phyloP scores from a whole-genome alignment of 1,140 invertebrate genomes.

The Nebria ingens region DNA sequence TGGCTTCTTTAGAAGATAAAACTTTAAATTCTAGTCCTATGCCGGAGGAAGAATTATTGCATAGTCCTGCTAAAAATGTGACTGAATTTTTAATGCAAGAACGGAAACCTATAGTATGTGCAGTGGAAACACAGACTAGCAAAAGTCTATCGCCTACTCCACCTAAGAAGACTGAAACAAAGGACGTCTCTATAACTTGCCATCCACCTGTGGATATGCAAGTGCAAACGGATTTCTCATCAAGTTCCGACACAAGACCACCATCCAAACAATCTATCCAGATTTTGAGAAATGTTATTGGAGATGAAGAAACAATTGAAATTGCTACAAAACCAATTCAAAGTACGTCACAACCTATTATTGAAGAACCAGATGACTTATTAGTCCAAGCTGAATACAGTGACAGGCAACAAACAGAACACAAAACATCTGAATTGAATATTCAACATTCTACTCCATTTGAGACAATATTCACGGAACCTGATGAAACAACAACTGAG shows the following conservation, averaged over 20 bases:
- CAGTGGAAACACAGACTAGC: conserved; percentile 47
- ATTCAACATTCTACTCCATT: conserved; percentile 60
- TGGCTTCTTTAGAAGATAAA: conserved; percentile 40
- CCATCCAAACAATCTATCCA: conserved; percentile 53
- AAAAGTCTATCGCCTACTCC: conserved; percentile 37
- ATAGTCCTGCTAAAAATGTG: conserved; percentile 17
- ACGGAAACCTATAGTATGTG: conserved; percentile 22
- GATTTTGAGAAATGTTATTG: conserved; percentile 53
- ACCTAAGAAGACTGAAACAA: conserved; percentile 17
- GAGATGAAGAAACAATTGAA: conserved; percentile 64
- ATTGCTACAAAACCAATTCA: conserved; percentile 55
- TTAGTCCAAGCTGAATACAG: conserved; percentile 64
- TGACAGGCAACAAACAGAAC: conserved; percentile 37
- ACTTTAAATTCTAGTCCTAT: conserved; percentile 50
- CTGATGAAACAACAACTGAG: conserved; percentile 65
- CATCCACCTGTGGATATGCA: conserved; percentile 43
- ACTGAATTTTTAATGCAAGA: conserved; percentile 21
- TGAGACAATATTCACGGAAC: conserved; percentile 65
- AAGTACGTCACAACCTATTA: conserved; percentile 34
- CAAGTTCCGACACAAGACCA: conserved; percentile 28
- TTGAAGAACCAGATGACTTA: conserved; percentile 44
- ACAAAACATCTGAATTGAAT: conserved; percentile 44
- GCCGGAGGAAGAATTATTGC: conserved; percentile 43
- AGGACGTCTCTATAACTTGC: conserved; percentile 39
- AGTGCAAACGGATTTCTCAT: conserved; percentile 47